Conservation (phyloP, 2,113 vertebrate species). For the Nematolebias whitei region DNA sequence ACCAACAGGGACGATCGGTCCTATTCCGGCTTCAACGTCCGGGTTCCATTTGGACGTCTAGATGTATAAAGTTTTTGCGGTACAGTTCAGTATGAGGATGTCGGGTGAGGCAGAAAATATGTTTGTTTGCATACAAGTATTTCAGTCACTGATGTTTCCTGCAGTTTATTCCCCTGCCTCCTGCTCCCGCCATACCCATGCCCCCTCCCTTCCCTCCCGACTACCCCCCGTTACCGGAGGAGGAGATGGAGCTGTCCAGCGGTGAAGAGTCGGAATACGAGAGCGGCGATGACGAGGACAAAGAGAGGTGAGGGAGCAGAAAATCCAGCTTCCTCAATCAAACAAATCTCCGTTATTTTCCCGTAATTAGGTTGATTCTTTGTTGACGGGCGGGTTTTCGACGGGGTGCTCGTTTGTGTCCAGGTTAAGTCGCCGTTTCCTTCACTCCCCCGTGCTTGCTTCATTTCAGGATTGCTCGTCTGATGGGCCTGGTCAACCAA, state of each 20-base stretch:
- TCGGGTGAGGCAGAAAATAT: too few species aligned
- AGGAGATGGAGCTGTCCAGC: slow-evolving; percentile 83
- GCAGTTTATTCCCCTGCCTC: slow-evolving; percentile 84
- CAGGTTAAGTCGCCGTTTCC: not conserved
- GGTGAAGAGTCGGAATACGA: slow-evolving; percentile 94
- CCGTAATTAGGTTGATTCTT: slow-evolving; percentile 1
- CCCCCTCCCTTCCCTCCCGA: slow-evolving; percentile 88
- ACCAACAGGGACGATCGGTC: too few species aligned
- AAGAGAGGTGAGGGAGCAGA: slow-evolving; percentile 85
- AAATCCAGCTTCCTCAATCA: too few species aligned
- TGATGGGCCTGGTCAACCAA: slow-evolving; percentile 92
- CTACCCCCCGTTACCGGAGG: slow-evolving; percentile 90
- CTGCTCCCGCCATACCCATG: slow-evolving; percentile 80
- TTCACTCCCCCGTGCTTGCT: slow-evolving; percentile 33
- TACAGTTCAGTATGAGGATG: too few species aligned
- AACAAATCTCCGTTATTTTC: too few species aligned
- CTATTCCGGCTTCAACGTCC: too few species aligned
- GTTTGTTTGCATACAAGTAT: too few species aligned
- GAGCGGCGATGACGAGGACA: slow-evolving; percentile 91
- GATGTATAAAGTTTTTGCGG: too few species aligned
- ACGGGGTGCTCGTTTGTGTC: not conserved
- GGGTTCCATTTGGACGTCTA: too few species aligned
- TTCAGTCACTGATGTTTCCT: slow-evolving; percentile 15
- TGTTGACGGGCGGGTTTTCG: too few species aligned
- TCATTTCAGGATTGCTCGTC: slow-evolving; percentile 85